Base-by-base conservation (phyloP, 2,888 invertebrate genomes). In the Drosophila buzzatii region DNA sequence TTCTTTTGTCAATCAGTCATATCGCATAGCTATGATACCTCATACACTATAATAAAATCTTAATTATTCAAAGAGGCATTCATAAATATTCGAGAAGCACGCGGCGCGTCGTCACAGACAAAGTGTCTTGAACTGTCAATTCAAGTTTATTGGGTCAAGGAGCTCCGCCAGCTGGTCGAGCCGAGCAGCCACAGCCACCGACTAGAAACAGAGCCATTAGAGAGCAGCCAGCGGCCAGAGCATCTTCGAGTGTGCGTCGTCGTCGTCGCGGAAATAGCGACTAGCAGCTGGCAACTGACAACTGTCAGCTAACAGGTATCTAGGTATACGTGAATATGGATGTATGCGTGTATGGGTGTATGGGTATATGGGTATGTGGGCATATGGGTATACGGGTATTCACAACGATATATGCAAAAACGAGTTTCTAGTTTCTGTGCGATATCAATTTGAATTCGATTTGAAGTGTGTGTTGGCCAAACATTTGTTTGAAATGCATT, bases 141-240 rank as follows among this genome's bases (percentile, higher is more conserved):
- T 90, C 90, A 92, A 90, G 90, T 91, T 91, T 91, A 92, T 88
- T 92, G 82, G 92, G 92, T 92, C 92, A 92, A 92, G 92, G 92
- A 90, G 87, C 79, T 78, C 76, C 52, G 68, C 75, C 83, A 83
- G 76, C 87, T 78, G 89, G 70, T 68, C 73, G 85, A 79, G 51
- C 18, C 79, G 67, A 70, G 62, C 76, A 62, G 52, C 49, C 41
- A 41, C 14, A 23, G 39, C 27, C 27, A 41, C 14, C 23, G 39
- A n/a, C 57, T 55, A 81, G 56, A 58, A 41, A 18, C 62, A 63
- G 51, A 62, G 39, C 53, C 23, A 39, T 5, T 10, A 27, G 55
- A 37, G 39, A 23, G 23, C 52, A 52, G 16, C 35, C 35, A 53
- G 23, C 35, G 53, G 66, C 31, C 65, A 53, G 51, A 64, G 53